Percentiles rank a stretch among this genome's conserved stretches.
These are phyloP conservation scores for Coracias cyanogaster DNA, from an alignment of 2,797 vertebrate species.

Conservation along the genomic window DNA sequence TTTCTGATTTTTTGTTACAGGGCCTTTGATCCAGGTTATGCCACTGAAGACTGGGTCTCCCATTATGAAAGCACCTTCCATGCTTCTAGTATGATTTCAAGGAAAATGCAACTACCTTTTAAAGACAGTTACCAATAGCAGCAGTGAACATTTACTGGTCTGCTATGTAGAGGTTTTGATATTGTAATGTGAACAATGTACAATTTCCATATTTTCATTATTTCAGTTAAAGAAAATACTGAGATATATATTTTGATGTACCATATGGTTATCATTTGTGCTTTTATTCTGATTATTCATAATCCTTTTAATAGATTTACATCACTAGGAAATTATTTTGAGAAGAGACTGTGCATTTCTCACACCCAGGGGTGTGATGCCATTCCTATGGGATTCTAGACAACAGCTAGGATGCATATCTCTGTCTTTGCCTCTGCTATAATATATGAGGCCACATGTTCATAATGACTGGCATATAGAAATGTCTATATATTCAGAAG, in stretches of 20 bases:
- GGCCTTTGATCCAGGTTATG: not conserved
- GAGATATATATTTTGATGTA: not conserved
- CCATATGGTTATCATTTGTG: not conserved
- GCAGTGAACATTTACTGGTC: not conserved
- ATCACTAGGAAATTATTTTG: not conserved
- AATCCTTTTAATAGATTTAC: not conserved
- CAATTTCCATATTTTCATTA: not conserved
- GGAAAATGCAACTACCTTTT: not conserved
- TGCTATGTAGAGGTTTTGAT: not conserved
- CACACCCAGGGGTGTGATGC: not conserved
- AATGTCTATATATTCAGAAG: not conserved
- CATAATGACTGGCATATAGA: not conserved
- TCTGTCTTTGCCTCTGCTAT: not conserved
- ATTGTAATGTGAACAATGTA: not conserved
- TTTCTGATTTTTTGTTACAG: not conserved
- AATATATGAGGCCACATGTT: not conserved
- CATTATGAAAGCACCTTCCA: not conserved
- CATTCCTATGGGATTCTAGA: not conserved
- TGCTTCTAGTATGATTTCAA: not conserved
- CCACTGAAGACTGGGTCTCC: not conserved
- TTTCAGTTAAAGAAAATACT: not conserved
- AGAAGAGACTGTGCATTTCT: rapidly evolving
- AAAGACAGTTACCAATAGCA: not conserved
- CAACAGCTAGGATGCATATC: not conserved
- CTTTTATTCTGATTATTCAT: not conserved